Percentiles rank a stretch among this genome's conserved stretches.
phyloP scores from a whole-genome alignment of 2,113 vertebrate species.

The Dicerorhinus sumatrensis region DNA sequence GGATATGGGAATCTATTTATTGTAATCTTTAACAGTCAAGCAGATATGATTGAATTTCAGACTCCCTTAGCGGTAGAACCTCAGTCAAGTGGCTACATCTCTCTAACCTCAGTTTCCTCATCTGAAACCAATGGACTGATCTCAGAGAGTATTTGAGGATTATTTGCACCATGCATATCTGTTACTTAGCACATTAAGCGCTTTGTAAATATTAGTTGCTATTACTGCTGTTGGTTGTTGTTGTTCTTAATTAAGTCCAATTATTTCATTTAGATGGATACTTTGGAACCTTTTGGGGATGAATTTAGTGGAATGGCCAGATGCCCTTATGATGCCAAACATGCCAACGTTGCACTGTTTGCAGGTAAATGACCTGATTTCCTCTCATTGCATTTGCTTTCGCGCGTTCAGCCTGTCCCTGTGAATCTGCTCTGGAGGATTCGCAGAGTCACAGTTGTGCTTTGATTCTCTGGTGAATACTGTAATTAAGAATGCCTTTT shows the following conservation, averaged over 20 bases:
- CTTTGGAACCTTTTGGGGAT: conserved; percentile 94
- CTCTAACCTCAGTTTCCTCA: neutral
- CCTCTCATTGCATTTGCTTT: conserved; percentile 14
- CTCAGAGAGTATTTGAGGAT: neutral
- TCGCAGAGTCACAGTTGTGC: neutral
- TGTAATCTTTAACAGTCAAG: neutral
- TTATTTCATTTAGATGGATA: conserved; percentile 92
- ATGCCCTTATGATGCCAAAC: conserved; percentile 98
- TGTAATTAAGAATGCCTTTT: conserved; percentile 49
- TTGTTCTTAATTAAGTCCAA: conserved; percentile 67
- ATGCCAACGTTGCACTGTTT: conserved; percentile 97
- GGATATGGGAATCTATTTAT: neutral
- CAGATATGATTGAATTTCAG: neutral
- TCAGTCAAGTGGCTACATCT: neutral
- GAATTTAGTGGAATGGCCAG: conserved; percentile 99
- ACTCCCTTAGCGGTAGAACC: neutral
- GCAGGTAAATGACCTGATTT: conserved; percentile 90
- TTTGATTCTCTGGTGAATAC: conserved; percentile 52
- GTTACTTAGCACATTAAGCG: neutral
- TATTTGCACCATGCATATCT: neutral
- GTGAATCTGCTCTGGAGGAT: conserved; percentile 2
- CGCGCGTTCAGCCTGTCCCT: neutral
- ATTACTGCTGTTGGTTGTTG: neutral
- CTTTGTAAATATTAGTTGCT: neutral
- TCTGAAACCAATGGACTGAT: neutral